Conservation (phyloP, 1,140 invertebrate genomes). For the Drosophila kanapiae region DNA sequence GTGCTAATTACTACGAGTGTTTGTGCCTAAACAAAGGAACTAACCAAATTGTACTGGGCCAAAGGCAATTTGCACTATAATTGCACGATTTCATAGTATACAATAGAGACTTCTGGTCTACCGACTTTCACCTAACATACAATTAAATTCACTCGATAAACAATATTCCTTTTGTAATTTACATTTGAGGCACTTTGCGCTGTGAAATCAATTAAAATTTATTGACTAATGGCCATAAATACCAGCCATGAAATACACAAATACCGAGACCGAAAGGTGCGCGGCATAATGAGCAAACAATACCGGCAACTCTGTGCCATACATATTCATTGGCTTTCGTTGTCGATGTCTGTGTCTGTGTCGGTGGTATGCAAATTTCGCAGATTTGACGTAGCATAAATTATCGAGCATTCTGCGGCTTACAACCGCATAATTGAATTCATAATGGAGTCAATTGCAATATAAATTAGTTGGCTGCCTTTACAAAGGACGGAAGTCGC, state of each 20-base stretch:
- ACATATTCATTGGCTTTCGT: constrained; percentile 34
- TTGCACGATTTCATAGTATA: constrained; percentile 2
- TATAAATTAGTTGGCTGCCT: constrained; percentile 42
- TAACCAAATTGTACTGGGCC: constrained; percentile 23
- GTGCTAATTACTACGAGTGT: background rate
- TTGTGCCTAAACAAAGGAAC: background rate
- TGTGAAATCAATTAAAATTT: constrained; percentile 60
- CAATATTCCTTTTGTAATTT: constrained; percentile 30
- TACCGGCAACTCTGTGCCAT: constrained; percentile 9
- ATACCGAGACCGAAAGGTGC: constrained; percentile 15
- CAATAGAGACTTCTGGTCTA: constrained; percentile 6
- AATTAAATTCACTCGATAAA: constrained; percentile 26
- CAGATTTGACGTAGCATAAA: constrained; percentile 52
- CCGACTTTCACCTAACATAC: constrained; percentile 6
- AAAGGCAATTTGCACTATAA: background rate
- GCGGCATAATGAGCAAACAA: constrained; percentile 33
- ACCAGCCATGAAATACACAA: constrained; percentile 26
- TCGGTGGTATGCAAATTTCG: constrained; percentile 55
- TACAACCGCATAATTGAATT: constrained; percentile 62
- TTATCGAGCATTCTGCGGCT: constrained; percentile 54
- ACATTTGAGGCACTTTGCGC: constrained; percentile 14
- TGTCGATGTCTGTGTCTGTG: constrained; percentile 8
- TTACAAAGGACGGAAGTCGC: constrained; percentile 36
- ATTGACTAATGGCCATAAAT: constrained; percentile 56
- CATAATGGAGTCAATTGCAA: constrained; percentile 61